Base-by-base conservation (phyloP, 2,113 vertebrate species). In the Chauna torquata region DNA sequence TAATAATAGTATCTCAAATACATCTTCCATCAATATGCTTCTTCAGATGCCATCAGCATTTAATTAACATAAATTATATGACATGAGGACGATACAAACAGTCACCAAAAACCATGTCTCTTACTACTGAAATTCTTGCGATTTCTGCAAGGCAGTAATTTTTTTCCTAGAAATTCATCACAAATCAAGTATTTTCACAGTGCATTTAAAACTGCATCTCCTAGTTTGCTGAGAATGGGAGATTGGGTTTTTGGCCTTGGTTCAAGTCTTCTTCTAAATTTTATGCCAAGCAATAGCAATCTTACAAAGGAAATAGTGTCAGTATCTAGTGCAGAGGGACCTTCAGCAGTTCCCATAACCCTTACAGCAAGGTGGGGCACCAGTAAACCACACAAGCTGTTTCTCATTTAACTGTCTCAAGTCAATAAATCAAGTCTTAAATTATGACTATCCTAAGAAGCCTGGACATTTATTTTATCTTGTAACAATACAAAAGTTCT, bases 11-110 rank as follows among this genome's bases (percentile, higher is more conserved):
- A 96, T 94, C 95, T 95, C 94, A 92, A 93, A 96, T 95, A 93
- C n/a, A 84, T 96, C 75, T 95, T 86, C 89, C 78, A 97, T 96
- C 97, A 97, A 94, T 96, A 94, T 97, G 90, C 86, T 96, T 65
- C 87, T 95, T 95, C 95, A 91, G 81, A 94, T 90, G 68, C 94
- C 84, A 96, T 97, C 97, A 95, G 96, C 96, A 96, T 96, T 97
- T 96, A 96, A 97, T 97, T 97, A 97, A 92, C 92, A 96, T 94
- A 97, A 96, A 95, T 97, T 94, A 96, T 62, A 83, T 88, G 75
- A 96, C 85, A 96, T 10, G 59, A 95, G 81, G 23, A 92, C 20
- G 87, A 93, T 93, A 82, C 88, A 89, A 68, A 74, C 78, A 95
- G 78, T 83, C 89, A 95, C 87, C 88, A 92, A 74, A 90, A 97